Conservation (phyloP, 2,888 invertebrate genomes). For the Ischnus inquisitorius region DNA sequence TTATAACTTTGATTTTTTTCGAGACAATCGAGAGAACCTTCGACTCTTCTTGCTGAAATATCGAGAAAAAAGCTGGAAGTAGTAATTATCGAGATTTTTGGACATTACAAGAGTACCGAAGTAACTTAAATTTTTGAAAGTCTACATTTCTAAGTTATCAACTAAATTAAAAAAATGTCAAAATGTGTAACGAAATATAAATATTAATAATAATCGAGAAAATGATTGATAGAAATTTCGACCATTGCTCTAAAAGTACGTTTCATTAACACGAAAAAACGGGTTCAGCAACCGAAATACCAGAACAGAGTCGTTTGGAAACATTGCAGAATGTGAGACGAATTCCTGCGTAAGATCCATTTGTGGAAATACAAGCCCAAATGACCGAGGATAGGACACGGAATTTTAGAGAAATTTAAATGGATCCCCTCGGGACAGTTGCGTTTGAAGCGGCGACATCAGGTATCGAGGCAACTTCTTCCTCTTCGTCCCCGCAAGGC, state of each 20-base stretch:
- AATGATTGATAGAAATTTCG: too few species aligned
- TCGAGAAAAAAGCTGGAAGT: neutral
- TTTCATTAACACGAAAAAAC: too few species aligned
- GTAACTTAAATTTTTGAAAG: too few species aligned
- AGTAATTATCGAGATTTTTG: neutral
- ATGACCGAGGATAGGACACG: neutral
- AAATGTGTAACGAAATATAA: neutral
- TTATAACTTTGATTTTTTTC: neutral
- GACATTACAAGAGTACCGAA: too few species aligned
- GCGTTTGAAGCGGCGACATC: constrained; percentile 3
- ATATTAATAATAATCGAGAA: too few species aligned
- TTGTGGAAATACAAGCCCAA: neutral
- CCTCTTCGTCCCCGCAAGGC: constrained; percentile 15
- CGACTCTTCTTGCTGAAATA: neutral
- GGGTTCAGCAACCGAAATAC: too few species aligned
- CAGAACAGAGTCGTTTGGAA: too few species aligned
- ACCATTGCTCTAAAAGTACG: too few species aligned
- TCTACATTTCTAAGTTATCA: too few species aligned
- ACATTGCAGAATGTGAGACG: neutral
- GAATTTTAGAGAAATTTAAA: constrained; percentile 25
- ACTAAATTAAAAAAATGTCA: too few species aligned
- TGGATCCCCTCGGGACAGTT: constrained; percentile 23
- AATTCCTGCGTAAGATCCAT: neutral
- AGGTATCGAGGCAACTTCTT: constrained; percentile 31
- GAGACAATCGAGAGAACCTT: neutral